These are phyloP conservation scores for Tuta absoluta DNA, from an alignment of 2,888 invertebrate species.

Conservation along the genomic window DNA sequence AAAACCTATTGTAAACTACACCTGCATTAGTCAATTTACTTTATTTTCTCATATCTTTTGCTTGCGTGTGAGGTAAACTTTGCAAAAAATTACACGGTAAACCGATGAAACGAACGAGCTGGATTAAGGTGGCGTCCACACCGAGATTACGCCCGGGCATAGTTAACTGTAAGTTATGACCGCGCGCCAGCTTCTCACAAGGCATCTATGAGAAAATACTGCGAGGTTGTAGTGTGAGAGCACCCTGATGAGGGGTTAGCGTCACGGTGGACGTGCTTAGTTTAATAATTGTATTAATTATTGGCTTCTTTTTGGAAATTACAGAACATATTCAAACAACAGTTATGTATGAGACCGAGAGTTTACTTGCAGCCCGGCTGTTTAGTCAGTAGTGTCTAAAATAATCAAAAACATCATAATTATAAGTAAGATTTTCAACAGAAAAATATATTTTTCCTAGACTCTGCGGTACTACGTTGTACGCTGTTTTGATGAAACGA, in stretches of 20 bases:
- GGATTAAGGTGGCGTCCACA: slow-evolving; percentile 69
- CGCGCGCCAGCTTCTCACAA: slow-evolving; percentile 73
- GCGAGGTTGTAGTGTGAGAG: slow-evolving; percentile 53
- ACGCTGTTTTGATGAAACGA: neutral
- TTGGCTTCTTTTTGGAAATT: too few relatives aligned
- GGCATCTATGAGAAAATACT: slow-evolving; percentile 77
- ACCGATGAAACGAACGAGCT: slow-evolving; percentile 60
- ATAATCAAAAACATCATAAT: too few relatives aligned
- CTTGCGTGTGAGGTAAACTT: neutral
- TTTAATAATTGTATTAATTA: neutral
- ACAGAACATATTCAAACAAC: too few relatives aligned
- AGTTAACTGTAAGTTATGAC: slow-evolving; percentile 77
- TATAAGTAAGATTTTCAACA: too few relatives aligned
- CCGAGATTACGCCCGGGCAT: slow-evolving; percentile 71
- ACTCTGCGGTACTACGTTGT: too few relatives aligned
- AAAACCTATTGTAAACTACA: too few relatives aligned
- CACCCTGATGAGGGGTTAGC: neutral
- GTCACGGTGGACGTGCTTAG: neutral
- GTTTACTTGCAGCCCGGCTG: too few relatives aligned
- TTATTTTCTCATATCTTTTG: neutral
- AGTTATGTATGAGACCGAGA: too few relatives aligned
- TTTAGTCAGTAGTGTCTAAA: too few relatives aligned
- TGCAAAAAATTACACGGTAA: slow-evolving; percentile 62
- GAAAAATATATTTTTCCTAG: too few relatives aligned
- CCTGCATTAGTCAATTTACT: neutral